Evolutionary conservation across 2,113 vertebrate species (phyloP), one percentile per base, ranked within the genome.

Genomic region (Corvus cornix): DNA sequence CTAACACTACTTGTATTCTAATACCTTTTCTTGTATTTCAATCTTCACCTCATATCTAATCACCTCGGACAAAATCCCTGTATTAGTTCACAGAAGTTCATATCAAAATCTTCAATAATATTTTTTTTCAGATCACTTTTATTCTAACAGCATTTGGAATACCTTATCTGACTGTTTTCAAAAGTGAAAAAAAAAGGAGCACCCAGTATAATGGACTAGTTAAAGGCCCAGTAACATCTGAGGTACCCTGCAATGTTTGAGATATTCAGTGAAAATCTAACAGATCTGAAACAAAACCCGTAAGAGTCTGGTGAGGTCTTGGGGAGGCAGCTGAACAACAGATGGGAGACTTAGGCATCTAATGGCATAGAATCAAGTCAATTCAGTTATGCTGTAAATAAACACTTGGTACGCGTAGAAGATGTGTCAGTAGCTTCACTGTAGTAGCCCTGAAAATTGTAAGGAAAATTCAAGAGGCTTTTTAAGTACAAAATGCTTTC

Each of bases 61-160:
- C 1, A 64, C 27, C 18, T n/a, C 0, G 0, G 15, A 24, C 19
- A 66, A 66, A 74, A 84, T n/a, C 18, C 9, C 8, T 41, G 3
- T n/a, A 48, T n/a, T 39, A 56, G 5, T 46, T 74, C 41, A 39
- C 6, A 39, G 19, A 48, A 7, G 9, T 39, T 55, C 11, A 18
- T 18, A 56, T 41, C 3, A 74, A 48, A 56, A 41, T 64, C 23
- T 55, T 66, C 23, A 53, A 27, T 30, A 35, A 3, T 62, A 14
- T 21, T 48, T 46, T 31, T 39, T 68, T 66, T 31, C 46, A 46
- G 23, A 56, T 66, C 5, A 9, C 8, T 66, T 48, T 66, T 56
- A 48, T 41, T n/a, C 19, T 16, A 41, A 49, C 8, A 75, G 56
- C 16, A 56, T 24, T n/a, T n/a, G 5, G 23, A 66, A n/a, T 56